A percentile compares a stretch with the other conserved stretches of the same genome.
Evolutionary conservation across 1,140 invertebrate genomes (phyloP).

Genomic region (Apis laboriosa): DNA sequence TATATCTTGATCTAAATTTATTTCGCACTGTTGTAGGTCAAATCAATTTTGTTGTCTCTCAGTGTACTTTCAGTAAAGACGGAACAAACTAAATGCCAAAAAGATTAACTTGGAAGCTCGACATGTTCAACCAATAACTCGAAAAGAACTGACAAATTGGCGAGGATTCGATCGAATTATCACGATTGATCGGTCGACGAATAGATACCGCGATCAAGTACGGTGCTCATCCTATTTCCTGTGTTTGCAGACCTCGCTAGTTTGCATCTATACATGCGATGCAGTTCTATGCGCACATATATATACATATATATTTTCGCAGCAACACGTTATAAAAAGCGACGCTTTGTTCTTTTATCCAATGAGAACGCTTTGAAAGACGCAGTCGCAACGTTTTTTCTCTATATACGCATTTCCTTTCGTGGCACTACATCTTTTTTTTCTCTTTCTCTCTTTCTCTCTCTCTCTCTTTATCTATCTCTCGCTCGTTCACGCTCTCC

Average conservation of each 20-base stretch:
- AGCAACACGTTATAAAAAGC: constrained; percentile 54
- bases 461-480: not conserved
- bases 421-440: constrained; percentile 32
- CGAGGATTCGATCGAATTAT: not conserved
- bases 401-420: constrained; percentile 28
- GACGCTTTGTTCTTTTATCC: constrained; percentile 40
- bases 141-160: not conserved
- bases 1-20: too few relatives aligned
- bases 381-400: constrained; percentile 51
- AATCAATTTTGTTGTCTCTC: too few relatives aligned
- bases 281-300: constrained; percentile 35
- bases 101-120: not conserved
- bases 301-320: constrained; percentile 23
- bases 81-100: too few relatives aligned
- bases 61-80: too few relatives aligned
- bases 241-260: constrained; percentile 1
- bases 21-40: too few relatives aligned
- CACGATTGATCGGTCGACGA: constrained; percentile 26
- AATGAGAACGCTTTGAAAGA: constrained; percentile 57
- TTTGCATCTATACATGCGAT: constrained; percentile 11
- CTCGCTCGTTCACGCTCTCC: constrained; percentile 18
- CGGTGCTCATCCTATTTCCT: constrained; percentile 14
- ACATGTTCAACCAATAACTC: not conserved
- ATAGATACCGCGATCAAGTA: constrained; percentile 51
- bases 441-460: constrained; percentile 13